Percentiles rank a stretch among this genome's conserved stretches.
These are phyloP conservation scores for Zaprionus ornatus DNA, from an alignment of 1,140 invertebrate species.

Conservation along the genomic window DNA sequence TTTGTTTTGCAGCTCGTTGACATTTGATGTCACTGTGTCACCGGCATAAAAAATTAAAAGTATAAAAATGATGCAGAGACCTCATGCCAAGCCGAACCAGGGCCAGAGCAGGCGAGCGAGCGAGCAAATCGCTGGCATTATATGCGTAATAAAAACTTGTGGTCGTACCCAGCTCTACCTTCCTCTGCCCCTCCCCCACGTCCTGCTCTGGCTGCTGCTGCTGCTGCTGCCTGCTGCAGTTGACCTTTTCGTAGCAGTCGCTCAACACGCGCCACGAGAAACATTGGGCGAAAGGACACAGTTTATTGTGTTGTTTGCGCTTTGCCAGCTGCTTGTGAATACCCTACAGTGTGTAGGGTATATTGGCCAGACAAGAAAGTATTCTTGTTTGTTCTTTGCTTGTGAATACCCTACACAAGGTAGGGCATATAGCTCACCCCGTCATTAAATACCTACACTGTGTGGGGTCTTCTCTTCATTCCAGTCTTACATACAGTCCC, in stretches of 20 bases:
- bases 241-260: slow-evolving; percentile 63
- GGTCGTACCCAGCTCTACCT: slow-evolving; percentile 27
- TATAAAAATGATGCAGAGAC: slow-evolving; percentile 74
- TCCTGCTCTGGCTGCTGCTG: slow-evolving; percentile 16
- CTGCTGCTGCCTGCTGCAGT: slow-evolving; percentile 37
- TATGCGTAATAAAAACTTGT: slow-evolving; percentile 81
- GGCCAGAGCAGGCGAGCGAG: not conserved
- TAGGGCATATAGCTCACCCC: not conserved
- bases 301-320: slow-evolving; percentile 63
- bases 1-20: slow-evolving; percentile 79
- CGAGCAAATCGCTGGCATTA: slow-evolving; percentile 71
- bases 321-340: slow-evolving; percentile 38
- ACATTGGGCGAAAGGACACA: slow-evolving; percentile 48
- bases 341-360: not conserved
- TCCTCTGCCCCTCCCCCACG: not conserved
- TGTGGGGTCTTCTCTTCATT: too few species aligned
- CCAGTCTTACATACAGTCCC: too few species aligned
- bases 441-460: too few species aligned
- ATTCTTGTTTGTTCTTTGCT: not conserved
- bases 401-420: too few species aligned
- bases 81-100: not conserved
- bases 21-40: slow-evolving; percentile 80
- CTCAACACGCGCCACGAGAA: slow-evolving; percentile 19
- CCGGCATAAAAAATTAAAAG: slow-evolving; percentile 78
- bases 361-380: not conserved